Evolutionary conservation across 2,113 vertebrate species (phyloP).

Genomic region (Labeo rohita): DNA sequence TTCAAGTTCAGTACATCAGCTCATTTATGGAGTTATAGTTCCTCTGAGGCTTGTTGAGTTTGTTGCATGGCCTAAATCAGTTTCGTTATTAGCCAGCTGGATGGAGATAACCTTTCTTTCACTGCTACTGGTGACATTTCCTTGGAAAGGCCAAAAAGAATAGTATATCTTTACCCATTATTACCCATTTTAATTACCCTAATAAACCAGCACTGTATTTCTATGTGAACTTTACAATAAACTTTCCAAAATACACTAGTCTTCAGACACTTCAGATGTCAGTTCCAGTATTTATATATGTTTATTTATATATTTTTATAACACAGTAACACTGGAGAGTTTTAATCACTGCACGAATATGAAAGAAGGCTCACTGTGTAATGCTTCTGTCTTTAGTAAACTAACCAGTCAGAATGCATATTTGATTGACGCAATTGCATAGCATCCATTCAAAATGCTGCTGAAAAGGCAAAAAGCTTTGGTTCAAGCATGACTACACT

Average conservation of each 20-base stretch:
- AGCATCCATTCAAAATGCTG: neutral
- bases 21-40: conserved; percentile 35
- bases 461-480: neutral
- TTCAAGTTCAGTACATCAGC: conserved; percentile 24
- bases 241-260: neutral
- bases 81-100: conserved; percentile 29
- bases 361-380: neutral
- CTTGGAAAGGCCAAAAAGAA: neutral
- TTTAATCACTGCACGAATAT: neutral
- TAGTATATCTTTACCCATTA: neutral
- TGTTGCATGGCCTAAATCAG: conserved; percentile 27
- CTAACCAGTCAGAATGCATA: neutral
- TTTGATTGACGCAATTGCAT: neutral
- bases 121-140: conserved; percentile 15
- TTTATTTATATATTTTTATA: neutral
- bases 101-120: neutral
- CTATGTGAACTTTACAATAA: neutral
- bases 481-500: no score
- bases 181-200: neutral
- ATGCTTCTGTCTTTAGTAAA: neutral
- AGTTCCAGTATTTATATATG: no score
- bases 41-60: neutral
- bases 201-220: neutral
- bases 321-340: neutral
- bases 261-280: no score